A percentile compares a stretch with the other conserved stretches of the same genome.
Evolutionary conservation across 30 jellyfish, hydroid and myxozoan species (phyloP).

Genomic region (Turritopsis rubra): DNA sequence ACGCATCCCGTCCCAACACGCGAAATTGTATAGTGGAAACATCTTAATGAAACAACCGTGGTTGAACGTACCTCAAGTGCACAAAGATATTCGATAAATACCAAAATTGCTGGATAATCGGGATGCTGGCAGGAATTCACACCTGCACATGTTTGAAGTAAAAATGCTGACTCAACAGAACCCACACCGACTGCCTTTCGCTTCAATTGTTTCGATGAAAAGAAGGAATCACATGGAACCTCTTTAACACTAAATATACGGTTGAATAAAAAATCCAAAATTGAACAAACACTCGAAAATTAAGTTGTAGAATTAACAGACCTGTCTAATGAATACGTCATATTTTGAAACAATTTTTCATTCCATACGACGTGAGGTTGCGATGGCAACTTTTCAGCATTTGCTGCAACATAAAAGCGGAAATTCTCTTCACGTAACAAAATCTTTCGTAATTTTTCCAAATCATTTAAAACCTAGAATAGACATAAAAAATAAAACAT

Average conservation of each 20-base stretch:
- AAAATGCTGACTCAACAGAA: constrained; percentile 75
- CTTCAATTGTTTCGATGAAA: constrained; percentile 19
- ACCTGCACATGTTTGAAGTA: constrained; percentile 61
- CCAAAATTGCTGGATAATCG: constrained; percentile 81
- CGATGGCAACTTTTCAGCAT: constrained; percentile 44
- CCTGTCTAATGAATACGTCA: constrained; percentile 17
- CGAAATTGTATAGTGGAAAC: too few relatives aligned
- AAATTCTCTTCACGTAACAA: constrained; percentile 43
- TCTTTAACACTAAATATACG: constrained; percentile 18
- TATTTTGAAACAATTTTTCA: constrained; percentile 19
- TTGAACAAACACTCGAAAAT: not conserved
- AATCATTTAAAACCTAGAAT: constrained; percentile 53
- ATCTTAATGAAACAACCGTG: too few relatives aligned
- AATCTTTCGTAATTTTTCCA: constrained; percentile 50
- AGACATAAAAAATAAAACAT: not conserved
- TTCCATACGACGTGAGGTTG: constrained; percentile 41
- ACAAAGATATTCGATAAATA: constrained; percentile 70
- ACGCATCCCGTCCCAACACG: too few relatives aligned
- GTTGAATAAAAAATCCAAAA: not conserved
- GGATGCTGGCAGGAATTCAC: constrained; percentile 51
- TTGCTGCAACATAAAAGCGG: constrained; percentile 59
- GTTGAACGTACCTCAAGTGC: constrained; percentile 75
- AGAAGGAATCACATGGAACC: constrained; percentile 27
- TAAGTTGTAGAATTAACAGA: not conserved
- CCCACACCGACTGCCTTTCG: constrained; percentile 83